A percentile compares a stretch with the other conserved stretches of the same genome.
Conservation (phyloP, 1,140 invertebrate genomes). For the Drosophila pandora region DNA sequence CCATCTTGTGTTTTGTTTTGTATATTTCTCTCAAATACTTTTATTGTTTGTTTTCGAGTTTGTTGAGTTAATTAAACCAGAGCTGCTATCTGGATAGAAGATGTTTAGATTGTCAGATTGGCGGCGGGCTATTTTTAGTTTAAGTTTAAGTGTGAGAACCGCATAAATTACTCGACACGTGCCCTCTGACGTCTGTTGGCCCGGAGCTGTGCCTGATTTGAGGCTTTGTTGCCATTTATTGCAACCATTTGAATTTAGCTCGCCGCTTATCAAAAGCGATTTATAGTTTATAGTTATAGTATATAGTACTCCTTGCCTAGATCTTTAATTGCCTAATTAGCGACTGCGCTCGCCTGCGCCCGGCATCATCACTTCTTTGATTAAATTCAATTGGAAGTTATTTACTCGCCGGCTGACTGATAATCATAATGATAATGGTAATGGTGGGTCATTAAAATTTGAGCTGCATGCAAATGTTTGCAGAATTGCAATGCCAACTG, state of each 20-base stretch:
- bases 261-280: slow-evolving; percentile 15
- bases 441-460: slow-evolving; percentile 43
- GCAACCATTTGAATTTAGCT: slow-evolving; percentile 16
- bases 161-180: slow-evolving; percentile 45
- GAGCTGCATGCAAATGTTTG: slow-evolving; percentile 26
- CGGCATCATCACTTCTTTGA: slow-evolving; percentile 38
- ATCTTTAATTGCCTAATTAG: slow-evolving; percentile 41
- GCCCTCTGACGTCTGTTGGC: slow-evolving; percentile 36
- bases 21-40: slow-evolving; percentile 21
- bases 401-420: slow-evolving; percentile 23
- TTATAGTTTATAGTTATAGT: slow-evolving; percentile 4
- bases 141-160: neutral
- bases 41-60: slow-evolving; percentile 46
- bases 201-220: neutral
- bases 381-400: slow-evolving; percentile 42
- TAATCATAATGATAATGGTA: slow-evolving; percentile 12
- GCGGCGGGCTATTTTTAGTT: slow-evolving; percentile 20
- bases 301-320: slow-evolving; percentile 1
- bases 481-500: slow-evolving; percentile 30
- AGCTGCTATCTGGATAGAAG: slow-evolving; percentile 24
- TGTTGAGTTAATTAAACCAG: slow-evolving; percentile 49
- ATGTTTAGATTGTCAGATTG: slow-evolving; percentile 27
- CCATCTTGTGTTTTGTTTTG: slow-evolving; percentile 28
- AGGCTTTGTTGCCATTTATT: slow-evolving; percentile 11
- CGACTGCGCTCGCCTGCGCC: neutral